Percentiles rank a stretch among this genome's conserved stretches.
These are phyloP conservation scores for Lutraria lutraria DNA, from an alignment of 2,888 invertebrate genomes.

Conservation along the genomic window DNA sequence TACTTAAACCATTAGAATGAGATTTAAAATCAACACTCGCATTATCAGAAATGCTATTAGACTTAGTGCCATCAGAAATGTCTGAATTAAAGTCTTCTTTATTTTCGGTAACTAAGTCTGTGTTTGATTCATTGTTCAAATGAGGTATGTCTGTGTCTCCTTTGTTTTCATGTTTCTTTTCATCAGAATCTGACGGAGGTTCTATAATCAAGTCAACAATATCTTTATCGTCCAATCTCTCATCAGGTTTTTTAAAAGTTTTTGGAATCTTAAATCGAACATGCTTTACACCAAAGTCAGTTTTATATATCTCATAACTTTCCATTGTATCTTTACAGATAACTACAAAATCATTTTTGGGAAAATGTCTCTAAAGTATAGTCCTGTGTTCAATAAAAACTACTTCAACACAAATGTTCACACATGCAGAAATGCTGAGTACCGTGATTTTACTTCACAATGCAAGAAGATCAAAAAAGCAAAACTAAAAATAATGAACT, in stretches of 20 bases:
- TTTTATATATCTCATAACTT: constrained; percentile 13
- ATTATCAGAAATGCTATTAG: neutral
- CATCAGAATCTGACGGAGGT: neutral
- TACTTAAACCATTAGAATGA: neutral
- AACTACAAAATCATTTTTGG: neutral
- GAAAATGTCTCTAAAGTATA: neutral
- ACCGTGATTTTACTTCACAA: neutral
- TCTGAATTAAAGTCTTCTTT: neutral
- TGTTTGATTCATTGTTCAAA: neutral
- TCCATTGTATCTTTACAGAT: neutral
- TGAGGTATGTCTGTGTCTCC: neutral
- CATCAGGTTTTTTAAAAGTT: neutral
- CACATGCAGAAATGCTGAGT: neutral
- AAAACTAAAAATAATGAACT: neutral
- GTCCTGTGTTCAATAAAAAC: neutral
- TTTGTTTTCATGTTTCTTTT: neutral
- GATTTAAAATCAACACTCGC: neutral
- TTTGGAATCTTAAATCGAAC: constrained; percentile 27
- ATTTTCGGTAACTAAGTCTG: neutral
- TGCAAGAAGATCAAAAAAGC: constrained; percentile 1
- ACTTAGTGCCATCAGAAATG: neutral
- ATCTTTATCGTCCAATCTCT: neutral
- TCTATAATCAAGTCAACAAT: neutral
- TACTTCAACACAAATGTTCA: neutral
- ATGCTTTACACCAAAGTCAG: constrained; percentile 13